Evolutionary conservation across 2,797 vertebrate species (phyloP), one percentile per base, ranked within the genome.

Genomic region (Cyclura pinguis): DNA sequence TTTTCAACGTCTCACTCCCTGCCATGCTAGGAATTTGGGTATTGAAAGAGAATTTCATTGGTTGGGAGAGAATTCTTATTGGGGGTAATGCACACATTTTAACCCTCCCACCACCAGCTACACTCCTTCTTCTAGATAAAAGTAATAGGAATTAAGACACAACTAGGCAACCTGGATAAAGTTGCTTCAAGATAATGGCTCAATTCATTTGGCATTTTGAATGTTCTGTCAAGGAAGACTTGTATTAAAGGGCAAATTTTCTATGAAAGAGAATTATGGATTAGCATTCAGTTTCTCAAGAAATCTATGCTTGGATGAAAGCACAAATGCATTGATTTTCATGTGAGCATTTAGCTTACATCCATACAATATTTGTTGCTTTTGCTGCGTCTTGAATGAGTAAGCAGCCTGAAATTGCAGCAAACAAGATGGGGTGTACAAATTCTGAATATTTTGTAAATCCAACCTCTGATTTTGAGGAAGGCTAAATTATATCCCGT

Each of bases 261-360:
- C 14, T 76, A 6, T 62, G 72, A 89, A 84, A 89, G 88, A 18
- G 83, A 78, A 85, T 72, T 85, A 80, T 89, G 80, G 72, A 89
- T 89, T 88, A 62, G 55, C 29, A 12, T 76, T 76, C 73, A 81
- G 13, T 12, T 86, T 85, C 18, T 90, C 64, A 81, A 72, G 77
- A 86, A 90, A 90, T 86, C 52, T 86, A 80, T 73, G 50, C 84
- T 81, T 47, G 42, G 50, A 72, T 78, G 55, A 85, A 86, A 90
- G 64, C 55, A 59, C 76, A 84, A 84, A 77, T 72, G 12, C 67
- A 86, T 62, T 69, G 76, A 89, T 89, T 89, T 89, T 89, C 52
- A 73, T 62, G 64, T 80, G 77, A 90, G 38, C 52, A 12, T 80
- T 90, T 90, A 73, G 52, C 64, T 86, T 72, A 72, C 27, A 59